Base-by-base conservation (phyloP, 2,888 invertebrate genomes). In the Drosophila meridiana region DNA sequence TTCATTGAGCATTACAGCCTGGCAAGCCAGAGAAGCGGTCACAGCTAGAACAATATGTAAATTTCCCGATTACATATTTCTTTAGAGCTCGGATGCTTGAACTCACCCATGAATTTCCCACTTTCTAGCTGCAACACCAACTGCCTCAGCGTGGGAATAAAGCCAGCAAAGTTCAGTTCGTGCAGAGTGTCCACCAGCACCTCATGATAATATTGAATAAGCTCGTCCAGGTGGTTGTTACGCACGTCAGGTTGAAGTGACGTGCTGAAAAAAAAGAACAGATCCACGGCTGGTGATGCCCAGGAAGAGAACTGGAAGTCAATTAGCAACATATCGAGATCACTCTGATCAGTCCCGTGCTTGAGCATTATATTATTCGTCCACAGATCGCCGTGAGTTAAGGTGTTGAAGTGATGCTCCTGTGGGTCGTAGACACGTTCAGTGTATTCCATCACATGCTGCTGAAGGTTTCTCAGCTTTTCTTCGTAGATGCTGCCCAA, bases 361-460 rank as follows among this genome's bases (percentile, higher is more conserved):
- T 77, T 78, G 11, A 91, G 71, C 92, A 93, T 91, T 6, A 91
- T 82, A 56, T 93, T 93, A 62, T 20, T 20, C 20, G 78, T 77
- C 93, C 93, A 93, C 4, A 90, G 80, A 69, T 93, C 93, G 4
- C 93, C 92, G 59, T 93, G 92, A n/a, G 73, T 77, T n/a, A 93
- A 20, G 20, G 20, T 20, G 20, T 20, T 20, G 20, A 20, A 20
- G 20, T 20, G 20, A 20, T 20, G 20, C 20, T 69, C 56, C 28
- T 73, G 68, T 0, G 81, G 73, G 45, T 82, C 89, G 56, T 89
- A 90, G 0, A 91, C 90, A 9, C 73, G 63, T 4, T 82, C 83
- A 3, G 87, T 87, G 66, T 90, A 87, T 48, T 92, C 92, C 78
- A 92, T 89, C 0, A 93, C 20, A 28, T 76, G 60, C 0, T 81